A percentile compares a stretch with the other conserved stretches of the same genome.
Evolutionary conservation across 2,888 invertebrate species (phyloP).

Genomic region (Coecobrya sp.): DNA sequence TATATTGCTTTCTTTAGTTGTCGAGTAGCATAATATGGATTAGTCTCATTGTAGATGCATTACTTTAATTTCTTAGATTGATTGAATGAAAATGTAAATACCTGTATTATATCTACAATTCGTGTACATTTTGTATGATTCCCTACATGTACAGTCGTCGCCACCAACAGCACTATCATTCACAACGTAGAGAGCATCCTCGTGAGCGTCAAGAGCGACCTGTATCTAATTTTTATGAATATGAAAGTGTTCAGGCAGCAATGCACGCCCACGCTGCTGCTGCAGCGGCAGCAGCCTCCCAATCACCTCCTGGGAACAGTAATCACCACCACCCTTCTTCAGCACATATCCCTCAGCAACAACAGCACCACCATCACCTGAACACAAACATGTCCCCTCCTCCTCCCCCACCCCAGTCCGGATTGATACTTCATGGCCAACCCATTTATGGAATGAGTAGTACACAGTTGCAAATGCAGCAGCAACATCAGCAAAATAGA

Average conservation of each 20-base stretch:
- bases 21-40: neutral
- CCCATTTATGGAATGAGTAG: conserved; percentile 81
- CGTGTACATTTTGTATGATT: conserved; percentile 74
- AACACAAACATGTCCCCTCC: conserved; percentile 58
- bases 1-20: neutral
- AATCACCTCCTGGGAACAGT: conserved; percentile 64
- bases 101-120: conserved; percentile 43
- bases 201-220: conserved; percentile 90
- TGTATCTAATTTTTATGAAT: conserved; percentile 95
- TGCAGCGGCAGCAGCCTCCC: conserved; percentile 66
- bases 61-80: neutral
- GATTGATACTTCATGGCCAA: conserved; percentile 75
- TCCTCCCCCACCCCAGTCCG: conserved; percentile 53
- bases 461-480: conserved; percentile 74
- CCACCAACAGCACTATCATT: conserved; percentile 90
- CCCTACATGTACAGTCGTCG: conserved; percentile 89
- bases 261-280: conserved; percentile 73
- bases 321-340: conserved; percentile 31
- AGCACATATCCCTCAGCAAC: conserved; percentile 69
- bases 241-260: conserved; percentile 90
- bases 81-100: conserved; percentile 55
- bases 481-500: conserved; percentile 74
- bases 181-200: conserved; percentile 89
- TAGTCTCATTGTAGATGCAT: too few relatives aligned
- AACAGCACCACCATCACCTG: conserved; percentile 71